A percentile compares a stretch with the other conserved stretches of the same genome.
Conservation (phyloP, 1,140 invertebrate species). For the Euwallacea similis region DNA sequence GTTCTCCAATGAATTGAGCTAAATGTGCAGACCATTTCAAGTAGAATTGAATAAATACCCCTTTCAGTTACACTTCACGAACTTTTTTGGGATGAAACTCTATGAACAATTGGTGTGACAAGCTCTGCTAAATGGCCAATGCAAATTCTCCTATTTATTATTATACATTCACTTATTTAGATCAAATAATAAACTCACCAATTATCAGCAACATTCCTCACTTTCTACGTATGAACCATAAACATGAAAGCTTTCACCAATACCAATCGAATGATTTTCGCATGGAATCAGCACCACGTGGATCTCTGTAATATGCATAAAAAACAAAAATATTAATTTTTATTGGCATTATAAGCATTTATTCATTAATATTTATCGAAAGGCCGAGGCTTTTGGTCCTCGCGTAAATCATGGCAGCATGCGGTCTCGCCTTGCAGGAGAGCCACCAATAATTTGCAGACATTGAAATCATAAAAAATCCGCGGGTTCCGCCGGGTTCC, state of each 20-base stretch:
- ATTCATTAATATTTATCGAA: slow-evolving; percentile 38
- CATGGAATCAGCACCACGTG: background rate
- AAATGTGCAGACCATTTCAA: too few relatives aligned
- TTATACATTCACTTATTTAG: too few relatives aligned
- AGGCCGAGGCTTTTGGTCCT: slow-evolving; percentile 25
- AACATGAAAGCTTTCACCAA: background rate
- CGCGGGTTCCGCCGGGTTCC: slow-evolving; percentile 28
- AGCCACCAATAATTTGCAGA: slow-evolving; percentile 36
- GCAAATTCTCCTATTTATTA: too few relatives aligned
- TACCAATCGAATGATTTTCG: background rate
- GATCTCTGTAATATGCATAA: background rate
- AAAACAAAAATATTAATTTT: slow-evolving; percentile 35
- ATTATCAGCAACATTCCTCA: too few relatives aligned
- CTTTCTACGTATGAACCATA: too few relatives aligned
- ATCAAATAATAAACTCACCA: too few relatives aligned
- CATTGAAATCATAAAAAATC: slow-evolving; percentile 36
- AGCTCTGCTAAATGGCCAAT: too few relatives aligned
- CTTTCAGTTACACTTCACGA: too few relatives aligned
- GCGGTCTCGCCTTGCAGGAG: slow-evolving; percentile 33
- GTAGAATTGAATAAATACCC: too few relatives aligned
- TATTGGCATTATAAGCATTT: slow-evolving; percentile 32
- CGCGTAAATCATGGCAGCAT: slow-evolving; percentile 35
- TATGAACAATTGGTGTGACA: too few relatives aligned
- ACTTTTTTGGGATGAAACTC: too few relatives aligned
- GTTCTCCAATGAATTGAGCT: too few relatives aligned